These are phyloP conservation scores for Cavia aperea DNA, from an alignment of 2,113 vertebrate genomes.

Conservation along the genomic window DNA sequence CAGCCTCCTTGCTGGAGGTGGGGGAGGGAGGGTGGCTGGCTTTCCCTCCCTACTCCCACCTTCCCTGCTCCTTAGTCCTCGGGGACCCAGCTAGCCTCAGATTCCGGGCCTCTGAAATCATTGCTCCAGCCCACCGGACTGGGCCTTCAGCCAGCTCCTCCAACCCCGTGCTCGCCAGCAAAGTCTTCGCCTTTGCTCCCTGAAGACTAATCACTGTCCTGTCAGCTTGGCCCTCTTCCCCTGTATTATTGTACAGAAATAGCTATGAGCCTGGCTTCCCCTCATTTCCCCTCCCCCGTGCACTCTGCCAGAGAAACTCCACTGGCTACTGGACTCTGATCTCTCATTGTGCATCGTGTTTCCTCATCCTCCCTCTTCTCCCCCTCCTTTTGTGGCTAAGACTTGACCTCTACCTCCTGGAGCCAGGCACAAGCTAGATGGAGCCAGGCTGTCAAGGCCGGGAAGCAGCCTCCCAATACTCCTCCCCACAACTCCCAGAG, in stretches of 20 bases:
- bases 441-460: neutral
- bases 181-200: conserved; percentile 60
- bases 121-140: conserved; percentile 47
- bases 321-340: neutral
- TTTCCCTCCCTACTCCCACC: conserved; percentile 51
- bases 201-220: conserved; percentile 50
- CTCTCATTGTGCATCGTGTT: neutral
- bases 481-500: neutral
- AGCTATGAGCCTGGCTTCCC: conserved; percentile 31
- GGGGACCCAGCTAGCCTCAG: neutral
- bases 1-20: conserved; percentile 31
- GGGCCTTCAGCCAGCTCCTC: conserved; percentile 41
- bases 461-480: neutral
- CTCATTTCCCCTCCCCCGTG: neutral
- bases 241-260: conserved; percentile 69
- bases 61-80: conserved; percentile 38
- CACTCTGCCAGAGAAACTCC: neutral
- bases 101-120: conserved; percentile 68
- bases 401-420: conserved; percentile 34
- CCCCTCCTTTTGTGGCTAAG: neutral
- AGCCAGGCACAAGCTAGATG: conserved; percentile 54
- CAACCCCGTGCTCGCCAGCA: conserved; percentile 26
- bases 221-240: conserved; percentile 63
- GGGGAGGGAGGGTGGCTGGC: neutral
- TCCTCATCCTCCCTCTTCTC: conserved; percentile 25